Conservation (phyloP, 1,140 invertebrate genomes). For the Formica exsecta region DNA sequence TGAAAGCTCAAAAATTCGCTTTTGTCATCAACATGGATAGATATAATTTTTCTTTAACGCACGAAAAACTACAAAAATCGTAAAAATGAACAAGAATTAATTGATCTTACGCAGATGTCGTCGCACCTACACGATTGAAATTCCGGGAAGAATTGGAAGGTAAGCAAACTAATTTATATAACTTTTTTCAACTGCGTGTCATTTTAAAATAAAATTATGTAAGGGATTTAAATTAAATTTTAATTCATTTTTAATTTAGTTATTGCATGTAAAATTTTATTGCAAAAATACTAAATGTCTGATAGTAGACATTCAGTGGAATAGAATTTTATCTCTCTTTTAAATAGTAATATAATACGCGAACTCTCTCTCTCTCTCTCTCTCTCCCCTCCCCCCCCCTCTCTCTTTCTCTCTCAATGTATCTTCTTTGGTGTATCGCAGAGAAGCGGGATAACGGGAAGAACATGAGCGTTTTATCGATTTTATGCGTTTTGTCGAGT, state of each 20-base stretch:
- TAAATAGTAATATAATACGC: background rate
- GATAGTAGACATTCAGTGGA: background rate
- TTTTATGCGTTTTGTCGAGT: conserved; percentile 18
- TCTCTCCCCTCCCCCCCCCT: no score
- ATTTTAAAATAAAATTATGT: background rate
- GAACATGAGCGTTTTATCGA: conserved; percentile 32
- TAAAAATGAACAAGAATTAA: background rate
- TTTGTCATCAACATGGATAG: background rate
- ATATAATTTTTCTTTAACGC: background rate
- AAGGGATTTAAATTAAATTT: background rate
- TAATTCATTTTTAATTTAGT: no score
- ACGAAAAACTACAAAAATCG: background rate
- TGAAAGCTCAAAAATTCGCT: background rate
- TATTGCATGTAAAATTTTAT: background rate
- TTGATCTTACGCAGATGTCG: conserved; percentile 23
- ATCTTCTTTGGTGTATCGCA: background rate
- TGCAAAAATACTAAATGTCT: background rate
- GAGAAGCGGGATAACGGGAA: background rate
- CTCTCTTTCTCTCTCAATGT: background rate
- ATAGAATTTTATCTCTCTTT: background rate
- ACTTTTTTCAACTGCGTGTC: background rate
- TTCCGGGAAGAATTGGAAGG: conserved; percentile 40
- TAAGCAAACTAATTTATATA: conserved; percentile 21
- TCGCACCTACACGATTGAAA: conserved; percentile 35
- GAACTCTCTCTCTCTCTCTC: background rate